Base-by-base conservation (phyloP, 2,888 invertebrate genomes). In the Podotricha telesiphe region DNA sequence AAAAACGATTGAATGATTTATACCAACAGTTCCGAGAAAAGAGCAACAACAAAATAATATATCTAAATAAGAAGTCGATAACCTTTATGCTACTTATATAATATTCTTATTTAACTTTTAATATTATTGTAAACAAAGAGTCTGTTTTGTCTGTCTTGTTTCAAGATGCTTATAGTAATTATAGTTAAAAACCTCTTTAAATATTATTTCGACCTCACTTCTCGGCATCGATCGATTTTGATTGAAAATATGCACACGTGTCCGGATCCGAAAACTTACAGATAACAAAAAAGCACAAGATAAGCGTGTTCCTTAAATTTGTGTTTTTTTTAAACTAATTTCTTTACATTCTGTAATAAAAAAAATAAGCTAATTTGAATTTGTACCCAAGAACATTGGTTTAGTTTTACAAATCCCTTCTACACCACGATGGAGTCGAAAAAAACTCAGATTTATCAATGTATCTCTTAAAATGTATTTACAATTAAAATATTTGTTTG, bases 71-170 rank as follows among this genome's bases (percentile, higher is more conserved):
- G 5, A 34, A 37, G 55, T 37, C 55, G 17, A 37, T 55, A 34
- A 55, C 55, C 55, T 55, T 34, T 37, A 53, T 53, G 34, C 17
- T 55, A 3, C 28, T 55, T 55, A 17, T 37, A 55, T 55, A 55
- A 17, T 55, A 11, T 47, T 34, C 15, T 55, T 55, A 5, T 55
- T 55, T 37, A 17, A 10, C 3, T 51, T 8, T 50, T 50, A 50
- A 42, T 15, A 22, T 20, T 20, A 50, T 15, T 15, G 20, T 51
- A 51, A 7, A 51, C 22, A 42, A 2, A 3, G 13, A 2, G 42
- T 42, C 13, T 42, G 11, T 3, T 13, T 42, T 42, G 13, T 13
- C 13, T 42, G 28, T 28, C 28, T 28, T 28, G 6, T 28, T n/a
- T n/a, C n/a, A n/a, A n/a, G n/a, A n/a, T n/a, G n/a, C n/a, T n/a